Evolutionary conservation across 2,797 vertebrate genomes (phyloP).

Genomic region (Catamblyrhynchus diadema): DNA sequence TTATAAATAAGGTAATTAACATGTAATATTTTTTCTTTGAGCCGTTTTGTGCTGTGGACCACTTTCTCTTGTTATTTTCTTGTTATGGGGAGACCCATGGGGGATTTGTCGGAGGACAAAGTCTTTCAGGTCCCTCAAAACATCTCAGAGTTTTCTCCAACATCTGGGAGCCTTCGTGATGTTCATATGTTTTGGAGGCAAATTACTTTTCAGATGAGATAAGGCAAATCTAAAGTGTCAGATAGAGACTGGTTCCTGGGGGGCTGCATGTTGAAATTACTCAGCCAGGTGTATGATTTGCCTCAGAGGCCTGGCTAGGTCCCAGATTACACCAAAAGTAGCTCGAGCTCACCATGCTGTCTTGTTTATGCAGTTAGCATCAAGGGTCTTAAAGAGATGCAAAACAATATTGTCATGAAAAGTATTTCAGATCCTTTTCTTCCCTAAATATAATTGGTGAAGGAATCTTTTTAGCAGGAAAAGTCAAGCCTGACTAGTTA

Average conservation of each 20-base stretch:
- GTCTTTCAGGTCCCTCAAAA: neutral
- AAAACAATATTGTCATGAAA: neutral
- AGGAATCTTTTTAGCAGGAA: neutral
- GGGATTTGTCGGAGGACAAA: neutral
- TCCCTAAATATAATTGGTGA: neutral
- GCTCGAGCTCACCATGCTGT: neutral
- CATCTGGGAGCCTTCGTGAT: neutral
- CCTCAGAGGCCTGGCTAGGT: neutral
- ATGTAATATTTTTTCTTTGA: neutral
- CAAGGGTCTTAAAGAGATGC: neutral
- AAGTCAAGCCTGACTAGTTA: neutral
- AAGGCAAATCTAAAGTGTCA: neutral
- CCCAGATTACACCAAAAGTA: neutral
- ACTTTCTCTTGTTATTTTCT: neutral
- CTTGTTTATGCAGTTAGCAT: neutral
- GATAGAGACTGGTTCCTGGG: neutral
- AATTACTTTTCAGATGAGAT: neutral
- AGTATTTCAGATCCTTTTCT: neutral
- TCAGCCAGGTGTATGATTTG: neutral
- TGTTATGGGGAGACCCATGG: neutral
- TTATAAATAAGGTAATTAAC: neutral
- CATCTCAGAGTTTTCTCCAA: neutral
- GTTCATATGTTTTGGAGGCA: neutral
- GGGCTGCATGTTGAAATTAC: neutral
- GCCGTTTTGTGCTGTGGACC: neutral